A percentile compares a stretch with the other conserved stretches of the same genome.
phyloP scores from a whole-genome alignment of 2,797 vertebrate genomes.

The Heterohyrax brucei region DNA sequence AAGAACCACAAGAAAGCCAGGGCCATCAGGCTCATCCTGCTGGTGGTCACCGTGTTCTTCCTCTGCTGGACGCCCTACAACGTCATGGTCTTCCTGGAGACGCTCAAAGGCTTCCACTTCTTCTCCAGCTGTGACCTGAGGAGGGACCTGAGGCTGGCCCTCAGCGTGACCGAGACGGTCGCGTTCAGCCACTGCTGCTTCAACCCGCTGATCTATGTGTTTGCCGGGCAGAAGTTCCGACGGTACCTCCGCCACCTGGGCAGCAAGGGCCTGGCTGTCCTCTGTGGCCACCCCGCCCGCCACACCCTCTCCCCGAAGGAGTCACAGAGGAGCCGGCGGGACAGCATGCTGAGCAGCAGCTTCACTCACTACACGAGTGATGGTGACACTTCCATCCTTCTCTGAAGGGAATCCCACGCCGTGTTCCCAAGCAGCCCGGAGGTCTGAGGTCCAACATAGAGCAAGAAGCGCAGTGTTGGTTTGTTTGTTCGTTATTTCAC shows the following conservation, averaged over 20 bases:
- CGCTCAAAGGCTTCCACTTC: conserved; percentile 84
- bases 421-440: not conserved
- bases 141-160: conserved; percentile 86
- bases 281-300: conserved; percentile 72
- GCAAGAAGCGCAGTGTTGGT: not conserved
- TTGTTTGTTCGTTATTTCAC: not conserved
- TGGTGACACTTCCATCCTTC: conserved; percentile 81
- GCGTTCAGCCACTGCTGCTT: conserved; percentile 96
- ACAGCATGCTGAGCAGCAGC: conserved; percentile 82
- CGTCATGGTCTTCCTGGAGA: conserved; percentile 91
- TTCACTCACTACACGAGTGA: conserved; percentile 88
- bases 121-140: conserved; percentile 89
- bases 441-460: not conserved
- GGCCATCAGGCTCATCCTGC: conserved; percentile 92
- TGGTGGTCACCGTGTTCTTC: conserved; percentile 94
- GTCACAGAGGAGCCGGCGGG: conserved; percentile 80
- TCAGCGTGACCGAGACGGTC: conserved; percentile 92
- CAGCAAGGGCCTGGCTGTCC: conserved; percentile 84
- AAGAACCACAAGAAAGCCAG: conserved; percentile 91
- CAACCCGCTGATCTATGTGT: conserved; percentile 97
- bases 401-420: conserved; percentile 73
- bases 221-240: conserved; percentile 95
- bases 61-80: conserved; percentile 97
- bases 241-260: conserved; percentile 90
- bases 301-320: not conserved